Evolutionary conservation across 2,888 invertebrate species (phyloP).

Genomic region (Abrostola triplasia): DNA sequence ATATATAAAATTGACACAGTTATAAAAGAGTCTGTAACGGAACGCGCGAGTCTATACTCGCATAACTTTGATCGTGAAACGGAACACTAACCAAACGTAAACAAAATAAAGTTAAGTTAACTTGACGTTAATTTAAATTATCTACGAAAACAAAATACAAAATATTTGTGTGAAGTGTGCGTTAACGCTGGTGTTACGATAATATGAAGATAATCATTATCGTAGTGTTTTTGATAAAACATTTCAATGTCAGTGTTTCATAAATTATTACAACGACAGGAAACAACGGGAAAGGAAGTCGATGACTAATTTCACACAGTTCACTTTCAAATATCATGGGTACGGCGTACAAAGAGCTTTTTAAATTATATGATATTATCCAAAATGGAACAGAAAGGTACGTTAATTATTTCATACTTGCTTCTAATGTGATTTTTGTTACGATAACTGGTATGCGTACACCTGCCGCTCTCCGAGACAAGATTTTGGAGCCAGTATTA

Average conservation of each 20-base stretch:
- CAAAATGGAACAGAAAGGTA: constrained; percentile 90
- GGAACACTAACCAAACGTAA: constrained; percentile 71
- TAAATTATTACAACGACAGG: constrained; percentile 71
- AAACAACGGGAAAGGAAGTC: constrained; percentile 73
- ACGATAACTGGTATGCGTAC: constrained; percentile 17
- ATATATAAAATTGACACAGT: neutral
- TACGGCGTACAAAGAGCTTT: constrained; percentile 79
- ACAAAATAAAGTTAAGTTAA: constrained; percentile 62
- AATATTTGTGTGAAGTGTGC: constrained; percentile 20
- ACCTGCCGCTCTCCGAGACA: constrained; percentile 47
- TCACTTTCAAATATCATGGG: constrained; percentile 75
- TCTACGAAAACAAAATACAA: constrained; percentile 46
- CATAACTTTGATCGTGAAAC: constrained; percentile 52
- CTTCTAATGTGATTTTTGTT: constrained; percentile 6
- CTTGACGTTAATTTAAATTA: constrained; percentile 59
- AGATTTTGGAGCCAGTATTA: constrained; percentile 26
- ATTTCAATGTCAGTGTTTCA: constrained; percentile 58
- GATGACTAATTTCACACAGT: constrained; percentile 66
- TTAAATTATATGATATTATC: constrained; percentile 90
- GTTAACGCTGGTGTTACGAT: constrained; percentile 30
- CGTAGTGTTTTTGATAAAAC: constrained; percentile 37
- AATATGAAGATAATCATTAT: constrained; percentile 37
- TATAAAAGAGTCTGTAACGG: constrained; percentile 6
- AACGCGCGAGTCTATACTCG: constrained; percentile 20
- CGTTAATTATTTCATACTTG: constrained; percentile 46